Evolutionary conservation across 2,797 vertebrate genomes (phyloP).

Genomic region (Heteromormyrus szaboi): DNA sequence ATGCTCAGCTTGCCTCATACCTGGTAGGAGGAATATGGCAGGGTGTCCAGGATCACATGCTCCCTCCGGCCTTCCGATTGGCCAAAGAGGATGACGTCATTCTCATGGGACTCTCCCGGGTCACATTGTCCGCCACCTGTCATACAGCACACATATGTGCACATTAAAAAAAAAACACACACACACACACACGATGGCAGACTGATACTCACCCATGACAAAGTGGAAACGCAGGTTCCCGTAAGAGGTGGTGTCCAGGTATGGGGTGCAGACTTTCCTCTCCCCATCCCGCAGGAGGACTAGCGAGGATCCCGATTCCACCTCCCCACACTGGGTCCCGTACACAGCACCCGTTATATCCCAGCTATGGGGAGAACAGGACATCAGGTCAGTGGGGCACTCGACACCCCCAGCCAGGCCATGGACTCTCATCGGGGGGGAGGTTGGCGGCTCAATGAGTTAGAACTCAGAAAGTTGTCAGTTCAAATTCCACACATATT

Average conservation of each 20-base stretch:
- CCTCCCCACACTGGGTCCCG: conserved; percentile 82
- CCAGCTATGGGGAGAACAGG: conserved; percentile 66
- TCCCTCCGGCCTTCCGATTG: conserved; percentile 79
- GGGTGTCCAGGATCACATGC: conserved; percentile 72
- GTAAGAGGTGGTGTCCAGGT: conserved; percentile 83
- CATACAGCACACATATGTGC: not conserved
- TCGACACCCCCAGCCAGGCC: not conserved
- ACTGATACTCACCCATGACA: conserved; percentile 69
- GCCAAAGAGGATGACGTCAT: conserved; percentile 80
- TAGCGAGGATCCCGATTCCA: conserved; percentile 84
- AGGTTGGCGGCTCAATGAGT: not conserved
- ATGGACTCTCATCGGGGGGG: not conserved
- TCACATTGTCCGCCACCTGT: conserved; percentile 80
- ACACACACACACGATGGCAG: not conserved
- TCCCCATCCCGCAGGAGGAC: conserved; percentile 83
- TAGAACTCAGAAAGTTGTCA: not conserved
- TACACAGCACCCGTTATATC: conserved; percentile 77
- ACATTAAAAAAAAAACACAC: not conserved
- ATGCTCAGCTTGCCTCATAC: conserved; percentile 48
- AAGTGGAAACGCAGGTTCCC: conserved; percentile 95
- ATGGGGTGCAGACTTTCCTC: conserved; percentile 86
- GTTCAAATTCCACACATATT: not conserved
- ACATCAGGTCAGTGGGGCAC: not conserved
- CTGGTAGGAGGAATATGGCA: conserved; percentile 87
- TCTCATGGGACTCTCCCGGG: conserved; percentile 84